Base-by-base conservation (phyloP, 2,888 invertebrate genomes). In the Amphipoea oculea region DNA sequence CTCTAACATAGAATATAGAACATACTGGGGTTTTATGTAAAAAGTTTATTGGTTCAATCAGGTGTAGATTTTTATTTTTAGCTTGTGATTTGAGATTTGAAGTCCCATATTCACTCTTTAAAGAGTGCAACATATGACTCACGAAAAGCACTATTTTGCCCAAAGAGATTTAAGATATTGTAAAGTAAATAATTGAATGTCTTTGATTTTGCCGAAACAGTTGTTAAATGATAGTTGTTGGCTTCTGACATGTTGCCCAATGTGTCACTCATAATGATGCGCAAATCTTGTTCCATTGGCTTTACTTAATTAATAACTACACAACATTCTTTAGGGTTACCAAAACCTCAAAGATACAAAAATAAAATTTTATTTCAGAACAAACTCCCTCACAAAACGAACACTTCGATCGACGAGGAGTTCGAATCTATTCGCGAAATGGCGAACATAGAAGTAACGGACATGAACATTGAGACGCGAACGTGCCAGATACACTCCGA, bases 381-480 rank as follows among this genome's bases (percentile, higher is more conserved):
- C 70, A 96, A 96, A 92, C 84, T 95, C 62, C 88, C 93, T 45
- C 92, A 94, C 65, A 95, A 95, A 92, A 90, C 91, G 63, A 93
- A 92, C 78, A 93, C 95, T 29, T 94, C 97, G 71, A 95, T 97
- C 63, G 96, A 96, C 87, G 97, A 97, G 89, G 97, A 97, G 88
- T 97, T 97, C 87, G 97, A 97, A 89, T 97, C 97, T 40, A 96
- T 97, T 63, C 94, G 96, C 60, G 96, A 96, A 88, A 96, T 97
- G 95, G 97, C 97, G 4, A 97, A 97, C 83, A 96, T 97, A 76
- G 96, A 96, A 92, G 95, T 97, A 0, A 97, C 96, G 45, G 96
- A 97, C 94, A 97, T 97, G 97, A 97, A 98, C 90, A 96, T 97
- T 69, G 96, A 97, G 12, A 97, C 97, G 42, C 94, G 98, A 79